Base-by-base conservation (phyloP, 2,888 invertebrate genomes). In the Erebia palarica region DNA sequence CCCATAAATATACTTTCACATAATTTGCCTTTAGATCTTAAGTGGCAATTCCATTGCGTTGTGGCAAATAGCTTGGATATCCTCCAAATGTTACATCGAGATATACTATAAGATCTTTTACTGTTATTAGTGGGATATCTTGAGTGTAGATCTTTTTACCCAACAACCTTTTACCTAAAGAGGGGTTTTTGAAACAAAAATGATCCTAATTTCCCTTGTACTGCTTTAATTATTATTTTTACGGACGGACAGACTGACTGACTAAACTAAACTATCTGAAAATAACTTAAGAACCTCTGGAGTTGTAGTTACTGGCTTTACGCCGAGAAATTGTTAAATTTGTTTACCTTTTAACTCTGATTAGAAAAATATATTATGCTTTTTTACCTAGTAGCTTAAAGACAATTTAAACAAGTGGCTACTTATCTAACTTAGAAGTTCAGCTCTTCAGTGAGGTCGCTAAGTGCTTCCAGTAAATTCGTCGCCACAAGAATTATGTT, bases 51-150 rank as follows among this genome's bases (percentile, higher is more conserved):
- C 83, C 84, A 84, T 84, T 84, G 86, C 86, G 83, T 85, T 82
- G 86, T 84, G 85, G 86, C 84, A 87, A 90, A 91, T 90, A 89
- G 88, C 81, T 89, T 89, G 91, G 90, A 90, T 85, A 84, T 85
- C 82, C 83, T 88, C 88, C 90, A 89, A 90, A 88, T 89, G 86
- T 86, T 86, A 85, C 86, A 86, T 87, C 89, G 80, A 86, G 87
- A 89, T 89, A 89, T 88, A 84, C 84, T 82, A 61, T 61, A 68
- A 68, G 68, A 61, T 68, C 58, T 68, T 68, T 68, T 69, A 73
- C 69, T 71, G 71, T 69, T 73, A 73, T 72, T 59, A 66, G 68
- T 66, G 53, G 69, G 60, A 57, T 69, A 73, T 68, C 60, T 42
- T 67, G 14, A 53, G 44, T 61, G 53, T 49, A 49, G 67, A 67